Conservation (phyloP, 1,140 invertebrate genomes). For the Araneus ventricosus region DNA sequence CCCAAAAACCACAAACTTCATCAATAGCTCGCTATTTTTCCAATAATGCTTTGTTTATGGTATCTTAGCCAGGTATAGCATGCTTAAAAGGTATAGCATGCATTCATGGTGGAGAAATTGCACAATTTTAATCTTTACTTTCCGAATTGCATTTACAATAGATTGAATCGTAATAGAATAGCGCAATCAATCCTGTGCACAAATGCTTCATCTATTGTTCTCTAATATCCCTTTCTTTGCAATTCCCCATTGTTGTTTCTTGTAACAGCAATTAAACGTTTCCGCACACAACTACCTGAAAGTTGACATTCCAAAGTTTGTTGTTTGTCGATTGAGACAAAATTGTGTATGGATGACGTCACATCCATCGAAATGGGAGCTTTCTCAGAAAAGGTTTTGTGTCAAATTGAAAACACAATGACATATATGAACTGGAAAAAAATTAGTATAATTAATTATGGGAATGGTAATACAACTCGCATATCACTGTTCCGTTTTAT, state of each 20-base stretch:
- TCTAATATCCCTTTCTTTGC: not conserved
- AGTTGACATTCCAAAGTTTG: conserved; percentile 16
- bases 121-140: conserved; percentile 1
- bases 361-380: not conserved
- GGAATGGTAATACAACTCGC: not conserved
- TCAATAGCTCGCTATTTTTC: not conserved
- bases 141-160: not conserved
- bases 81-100: too few species aligned
- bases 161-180: not conserved
- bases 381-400: not conserved
- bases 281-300: not conserved
- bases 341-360: not conserved
- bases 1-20: not conserved
- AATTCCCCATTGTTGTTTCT: conserved; percentile 26
- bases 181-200: not conserved
- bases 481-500: not conserved
- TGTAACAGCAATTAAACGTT: not conserved
- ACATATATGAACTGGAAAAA: not conserved
- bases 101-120: not conserved
- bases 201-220: conserved; percentile 7
- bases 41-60: not conserved
- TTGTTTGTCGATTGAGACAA: not conserved
- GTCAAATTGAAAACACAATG: not conserved
- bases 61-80: not conserved
- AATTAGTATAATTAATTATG: not conserved